Percentiles rank a stretch among this genome's conserved stretches.
Evolutionary conservation across 2,113 vertebrate species (phyloP).

Genomic region (Neogobius melanostomus): DNA sequence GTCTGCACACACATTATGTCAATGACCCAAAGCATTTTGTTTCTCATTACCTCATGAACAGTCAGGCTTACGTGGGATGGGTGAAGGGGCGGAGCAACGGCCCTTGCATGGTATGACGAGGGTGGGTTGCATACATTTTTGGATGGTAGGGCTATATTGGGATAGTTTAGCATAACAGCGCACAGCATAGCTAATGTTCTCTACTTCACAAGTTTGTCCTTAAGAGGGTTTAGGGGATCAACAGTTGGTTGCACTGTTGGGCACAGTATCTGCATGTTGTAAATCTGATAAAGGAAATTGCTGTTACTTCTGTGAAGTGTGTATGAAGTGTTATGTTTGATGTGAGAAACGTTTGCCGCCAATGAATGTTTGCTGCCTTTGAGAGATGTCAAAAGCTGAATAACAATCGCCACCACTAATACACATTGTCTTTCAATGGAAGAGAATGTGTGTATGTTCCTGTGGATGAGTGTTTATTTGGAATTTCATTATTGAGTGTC

Average conservation of each 20-base stretch:
- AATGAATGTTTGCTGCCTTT: constrained; percentile 55
- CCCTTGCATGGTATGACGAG: constrained; percentile 51
- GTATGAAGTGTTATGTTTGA: constrained; percentile 41
- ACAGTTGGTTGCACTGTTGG: constrained; percentile 16
- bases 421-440: constrained; percentile 44
- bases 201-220: constrained; percentile 1
- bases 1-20: background rate
- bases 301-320: constrained; percentile 19
- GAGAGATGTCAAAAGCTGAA: constrained; percentile 54
- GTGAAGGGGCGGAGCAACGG: constrained; percentile 43
- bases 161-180: background rate
- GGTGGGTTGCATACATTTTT: constrained; percentile 47
- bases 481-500: background rate
- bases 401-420: constrained; percentile 66
- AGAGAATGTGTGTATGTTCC: constrained; percentile 26
- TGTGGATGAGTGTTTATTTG: constrained; percentile 7
- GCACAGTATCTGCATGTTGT: constrained; percentile 36
- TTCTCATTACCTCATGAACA: constrained; percentile 13
- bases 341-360: constrained; percentile 38
- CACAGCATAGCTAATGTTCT: background rate
- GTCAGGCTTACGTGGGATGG: constrained; percentile 57
- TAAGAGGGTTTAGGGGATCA: constrained; percentile 9
- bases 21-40: constrained; percentile 25
- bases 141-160: constrained; percentile 36
- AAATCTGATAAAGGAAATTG: constrained; percentile 22